Evolutionary conservation across 2,888 invertebrate species (phyloP).

Genomic region (Mesorhabditis sp.): DNA sequence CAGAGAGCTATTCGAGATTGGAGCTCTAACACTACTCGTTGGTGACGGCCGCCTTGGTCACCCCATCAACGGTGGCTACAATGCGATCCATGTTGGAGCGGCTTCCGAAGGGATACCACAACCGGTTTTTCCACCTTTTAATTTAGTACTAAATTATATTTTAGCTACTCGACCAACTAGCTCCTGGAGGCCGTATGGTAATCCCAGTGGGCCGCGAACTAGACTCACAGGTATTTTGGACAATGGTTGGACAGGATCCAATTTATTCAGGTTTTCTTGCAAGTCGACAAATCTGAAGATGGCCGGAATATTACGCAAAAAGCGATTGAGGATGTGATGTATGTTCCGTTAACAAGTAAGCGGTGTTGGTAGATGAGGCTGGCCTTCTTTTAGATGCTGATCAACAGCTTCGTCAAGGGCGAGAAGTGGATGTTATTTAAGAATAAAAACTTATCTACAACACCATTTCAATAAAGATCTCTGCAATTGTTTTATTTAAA

Average conservation of each 20-base stretch:
- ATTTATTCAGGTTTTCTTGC: slow-evolving; percentile 66
- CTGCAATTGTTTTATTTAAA: too few species aligned
- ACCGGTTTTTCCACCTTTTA: slow-evolving; percentile 52
- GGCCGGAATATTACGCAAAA: slow-evolving; percentile 67
- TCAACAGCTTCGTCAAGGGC: too few species aligned
- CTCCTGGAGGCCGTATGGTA: slow-evolving; percentile 82
- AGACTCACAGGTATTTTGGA: not conserved
- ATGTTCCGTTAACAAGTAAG: slow-evolving; percentile 89
- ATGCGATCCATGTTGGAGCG: slow-evolving; percentile 75
- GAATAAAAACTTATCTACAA: too few species aligned
- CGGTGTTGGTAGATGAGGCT: too few species aligned
- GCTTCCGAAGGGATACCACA: slow-evolving; percentile 59
- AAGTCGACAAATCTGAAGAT: slow-evolving; percentile 82
- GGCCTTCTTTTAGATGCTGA: too few species aligned
- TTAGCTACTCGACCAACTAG: slow-evolving; percentile 79
- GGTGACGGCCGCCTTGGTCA: slow-evolving; percentile 86
- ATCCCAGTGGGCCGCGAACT: slow-evolving; percentile 49
- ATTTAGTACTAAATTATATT: slow-evolving; percentile 14
- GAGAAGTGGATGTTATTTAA: too few species aligned
- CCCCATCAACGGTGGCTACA: slow-evolving; percentile 74
- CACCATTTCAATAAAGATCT: too few species aligned
- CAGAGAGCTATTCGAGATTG: slow-evolving; percentile 4
- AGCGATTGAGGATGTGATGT: slow-evolving; percentile 88
- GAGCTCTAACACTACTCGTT: slow-evolving; percentile 60
- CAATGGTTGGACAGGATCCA: not conserved